phyloP scores from a whole-genome alignment of 2,797 vertebrate species.

The Coendou prehensilis region DNA sequence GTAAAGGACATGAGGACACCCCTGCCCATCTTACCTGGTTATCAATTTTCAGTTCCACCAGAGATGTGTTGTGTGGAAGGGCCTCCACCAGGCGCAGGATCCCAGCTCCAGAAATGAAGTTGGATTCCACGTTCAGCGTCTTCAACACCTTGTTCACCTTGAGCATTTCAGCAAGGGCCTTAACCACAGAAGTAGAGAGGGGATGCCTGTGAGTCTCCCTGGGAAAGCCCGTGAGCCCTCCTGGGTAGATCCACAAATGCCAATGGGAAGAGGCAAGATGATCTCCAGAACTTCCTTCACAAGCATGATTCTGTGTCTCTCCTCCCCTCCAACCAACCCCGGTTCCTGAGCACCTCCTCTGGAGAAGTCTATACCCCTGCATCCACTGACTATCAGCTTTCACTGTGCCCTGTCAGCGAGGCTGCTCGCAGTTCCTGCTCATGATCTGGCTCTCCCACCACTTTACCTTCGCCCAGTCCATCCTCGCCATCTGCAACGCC shows the following conservation, averaged over 20 bases:
- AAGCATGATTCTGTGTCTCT: not conserved
- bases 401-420: too few relatives aligned
- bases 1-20: fast-evolving
- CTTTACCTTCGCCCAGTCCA: not conserved
- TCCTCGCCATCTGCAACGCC: not conserved
- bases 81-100: conserved; percentile 94
- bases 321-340: not conserved
- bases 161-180: conserved; percentile 98
- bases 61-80: conserved; percentile 93
- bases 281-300: not conserved
- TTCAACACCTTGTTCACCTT: conserved; percentile 95
- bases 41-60: conserved; percentile 97
- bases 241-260: not conserved
- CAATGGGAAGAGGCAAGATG: not conserved
- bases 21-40: conserved; percentile 92
- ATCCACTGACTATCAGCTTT: not conserved
- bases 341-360: fast-evolving
- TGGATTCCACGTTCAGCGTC: conserved; percentile 97
- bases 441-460: fast-evolving
- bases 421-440: fast-evolving
- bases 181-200: conserved; percentile 42
- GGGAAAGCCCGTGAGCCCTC: not conserved
- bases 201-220: not conserved
- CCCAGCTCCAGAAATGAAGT: conserved; percentile 97
- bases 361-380: not conserved